phyloP scores from a whole-genome alignment of 1,140 invertebrate species.

The Drosophila subpulchrella region DNA sequence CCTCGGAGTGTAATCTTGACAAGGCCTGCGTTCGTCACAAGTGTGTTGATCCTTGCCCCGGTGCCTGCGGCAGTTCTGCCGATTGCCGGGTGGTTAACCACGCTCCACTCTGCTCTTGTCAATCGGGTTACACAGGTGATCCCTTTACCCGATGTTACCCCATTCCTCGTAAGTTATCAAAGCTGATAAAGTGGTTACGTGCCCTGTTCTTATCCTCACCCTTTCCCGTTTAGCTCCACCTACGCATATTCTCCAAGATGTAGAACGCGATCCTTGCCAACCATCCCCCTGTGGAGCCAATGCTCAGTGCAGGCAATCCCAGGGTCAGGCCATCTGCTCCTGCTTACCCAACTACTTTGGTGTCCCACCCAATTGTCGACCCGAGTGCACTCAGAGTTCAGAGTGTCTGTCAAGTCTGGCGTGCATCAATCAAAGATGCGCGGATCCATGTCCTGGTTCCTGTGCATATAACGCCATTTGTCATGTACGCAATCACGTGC shows the following conservation, averaged over 20 bases:
- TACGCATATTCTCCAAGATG: slow-evolving; percentile 83
- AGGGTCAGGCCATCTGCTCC: slow-evolving; percentile 84
- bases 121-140: slow-evolving; percentile 87
- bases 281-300: slow-evolving; percentile 84
- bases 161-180: slow-evolving; percentile 85
- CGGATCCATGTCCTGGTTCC: slow-evolving; percentile 86
- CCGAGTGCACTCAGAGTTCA: slow-evolving; percentile 87
- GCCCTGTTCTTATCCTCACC: neutral
- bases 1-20: slow-evolving; percentile 88
- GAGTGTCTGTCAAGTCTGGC: slow-evolving; percentile 86
- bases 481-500: slow-evolving; percentile 87
- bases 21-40: slow-evolving; percentile 89
- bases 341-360: slow-evolving; percentile 86
- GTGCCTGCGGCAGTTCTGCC: slow-evolving; percentile 87
- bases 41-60: slow-evolving; percentile 90
- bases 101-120: slow-evolving; percentile 87
- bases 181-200: neutral
- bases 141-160: slow-evolving; percentile 88
- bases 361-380: slow-evolving; percentile 86
- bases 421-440: slow-evolving; percentile 86
- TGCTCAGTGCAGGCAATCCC: slow-evolving; percentile 56
- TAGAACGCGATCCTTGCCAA: slow-evolving; percentile 86
- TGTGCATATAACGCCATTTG: slow-evolving; percentile 89
- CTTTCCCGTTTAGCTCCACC: slow-evolving; percentile 84
- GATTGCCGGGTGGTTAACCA: slow-evolving; percentile 87